Evolutionary conservation across 1,140 invertebrate genomes (phyloP).

Genomic region (Nephila pilipes): DNA sequence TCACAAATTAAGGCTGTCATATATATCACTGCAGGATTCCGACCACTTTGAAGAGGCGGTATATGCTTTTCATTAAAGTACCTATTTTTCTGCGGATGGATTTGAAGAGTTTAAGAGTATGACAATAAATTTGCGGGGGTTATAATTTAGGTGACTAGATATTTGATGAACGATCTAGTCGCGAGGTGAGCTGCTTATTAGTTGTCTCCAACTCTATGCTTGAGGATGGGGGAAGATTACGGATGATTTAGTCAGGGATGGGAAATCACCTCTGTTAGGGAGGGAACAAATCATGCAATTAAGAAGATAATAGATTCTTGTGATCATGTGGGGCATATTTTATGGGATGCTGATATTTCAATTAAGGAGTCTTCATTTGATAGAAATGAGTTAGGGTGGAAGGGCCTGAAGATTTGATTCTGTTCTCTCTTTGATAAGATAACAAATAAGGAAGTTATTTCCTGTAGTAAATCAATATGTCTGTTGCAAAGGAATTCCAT

Average conservation of each 20-base stretch:
- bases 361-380: not conserved
- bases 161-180: slow-evolving; percentile 53
- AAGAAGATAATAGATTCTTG: slow-evolving; percentile 45
- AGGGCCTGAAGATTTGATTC: not conserved
- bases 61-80: slow-evolving; percentile 44
- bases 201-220: not conserved
- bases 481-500: too few relatives aligned
- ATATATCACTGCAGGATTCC: slow-evolving; percentile 58
- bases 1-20: slow-evolving; percentile 66
- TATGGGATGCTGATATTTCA: slow-evolving; percentile 4
- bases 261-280: not conserved
- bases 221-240: not conserved
- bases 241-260: slow-evolving; percentile 11
- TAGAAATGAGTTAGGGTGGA: not conserved
- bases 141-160: slow-evolving; percentile 61
- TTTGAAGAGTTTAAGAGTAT: slow-evolving; percentile 19
- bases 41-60: not conserved
- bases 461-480: too few relatives aligned
- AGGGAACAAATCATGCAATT: slow-evolving; percentile 57
- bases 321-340: not conserved
- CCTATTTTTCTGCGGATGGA: not conserved
- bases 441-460: too few relatives aligned
- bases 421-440: not conserved
- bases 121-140: slow-evolving; percentile 59
- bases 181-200: slow-evolving; percentile 49